Base-by-base conservation (phyloP, 1,140 invertebrate genomes). In the Diabrotica virgifera region DNA sequence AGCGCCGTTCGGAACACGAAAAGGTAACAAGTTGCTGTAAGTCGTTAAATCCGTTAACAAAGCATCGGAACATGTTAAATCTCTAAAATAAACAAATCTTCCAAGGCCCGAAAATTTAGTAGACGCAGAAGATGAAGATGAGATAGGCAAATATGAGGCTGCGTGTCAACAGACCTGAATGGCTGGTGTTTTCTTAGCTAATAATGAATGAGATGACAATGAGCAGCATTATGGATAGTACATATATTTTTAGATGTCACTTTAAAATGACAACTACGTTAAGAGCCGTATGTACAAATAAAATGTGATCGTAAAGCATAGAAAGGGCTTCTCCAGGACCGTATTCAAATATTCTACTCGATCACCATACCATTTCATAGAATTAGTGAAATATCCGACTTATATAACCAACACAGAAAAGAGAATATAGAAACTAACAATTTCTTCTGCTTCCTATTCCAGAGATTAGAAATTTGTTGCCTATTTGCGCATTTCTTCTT, bases 221-320 rank as follows among this genome's bases (percentile, higher is more conserved):
- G 35, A 55, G 53, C 13, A 36, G 10, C 53, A 55, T 14, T 55
- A 55, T 55, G 13, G 53, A 11, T 55, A 55, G 13, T 24, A 55
- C 53, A 55, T 14, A 55, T 24, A 24, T 55, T 14, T 24, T 7
- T 24, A n/a, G 8, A 55, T 36, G 35, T 55, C 35, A 36, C 24
- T 55, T 55, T 55, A 10, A 55, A 9, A 14, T 11, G 53, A 24
- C 53, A 24, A 55, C 35, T 55, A 24, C 35, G 8, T 46, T 46
- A 46, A 46, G 40, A 55, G 12, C 11, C 56, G 12, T 36, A 11
- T n/a, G 8, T 58, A 53, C 12, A 24, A 53, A 24, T 24, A 36
- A 24, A 62, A 35, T 53, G n/a, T 62, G 40, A 62, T 14, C 40
- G 35, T 52, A 37, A 60, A 64, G 40, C 36, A 63, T 40, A 12